Evolutionary conservation across 2,113 vertebrate genomes (phyloP), one percentile per base, ranked within the genome.

Genomic region (Mastomys coucha): DNA sequence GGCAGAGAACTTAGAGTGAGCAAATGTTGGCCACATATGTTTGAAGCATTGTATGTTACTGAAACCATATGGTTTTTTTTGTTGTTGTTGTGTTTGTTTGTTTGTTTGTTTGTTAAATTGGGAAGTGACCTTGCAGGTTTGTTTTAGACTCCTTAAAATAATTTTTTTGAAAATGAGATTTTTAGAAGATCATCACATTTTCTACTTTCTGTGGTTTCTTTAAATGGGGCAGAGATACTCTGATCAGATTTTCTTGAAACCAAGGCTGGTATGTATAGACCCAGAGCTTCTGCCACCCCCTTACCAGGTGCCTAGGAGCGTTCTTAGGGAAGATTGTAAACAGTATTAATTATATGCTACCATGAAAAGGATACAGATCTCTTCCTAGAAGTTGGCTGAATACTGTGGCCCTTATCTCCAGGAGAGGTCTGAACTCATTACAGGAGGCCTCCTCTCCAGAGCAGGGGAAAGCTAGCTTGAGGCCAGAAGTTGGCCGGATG

Each of bases 351-450:
- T 88, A 95, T 45, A 86, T 69, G 49, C 90, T 97, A 60, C 97
- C 45, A 12, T 0, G 73, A 96, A 97, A 36, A 89, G 92, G 96
- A 97, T 98, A 96, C 72, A 13, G 20, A 97, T 96, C 98, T 91
- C 88, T 98, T 94, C 97, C 1, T n/a, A 91, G 98, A 98, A 98
- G 51, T 92, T 77, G 9, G 45, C 96, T 85, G 86, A 60, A 89
- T 93, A 92, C 60, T 65, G 33, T 69, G 80, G 81, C 33, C 0
- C 42, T 65, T 60, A 58, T 49, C 42, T 65, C 58, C 0, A 1
- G 58, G 7, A 65, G 26, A 89, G 88, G 72, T 60, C 56, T 39
- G 26, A 7, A 39, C 70, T 56, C 16, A 45, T 75, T 89, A 58
- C 16, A 7, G 49, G 24, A 73, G 26, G 24, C 9, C 31, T n/a